These are phyloP conservation scores for Centropyge bicolor DNA, from an alignment of 2,797 vertebrate genomes.

Conservation along the genomic window DNA sequence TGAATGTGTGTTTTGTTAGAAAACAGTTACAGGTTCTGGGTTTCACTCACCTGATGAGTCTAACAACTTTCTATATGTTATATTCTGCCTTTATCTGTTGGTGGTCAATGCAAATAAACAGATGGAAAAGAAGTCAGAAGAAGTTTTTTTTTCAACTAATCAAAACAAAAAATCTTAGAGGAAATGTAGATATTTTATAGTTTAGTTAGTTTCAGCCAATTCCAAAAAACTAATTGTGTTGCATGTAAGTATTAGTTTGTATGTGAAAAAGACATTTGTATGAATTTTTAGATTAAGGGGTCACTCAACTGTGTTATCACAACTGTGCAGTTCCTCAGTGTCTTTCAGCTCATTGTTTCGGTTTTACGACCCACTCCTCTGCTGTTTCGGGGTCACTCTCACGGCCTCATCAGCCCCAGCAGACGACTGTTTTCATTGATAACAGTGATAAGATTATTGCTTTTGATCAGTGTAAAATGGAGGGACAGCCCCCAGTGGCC, in stretches of 20 bases:
- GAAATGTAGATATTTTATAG: not conserved
- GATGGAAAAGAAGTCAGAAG: not conserved
- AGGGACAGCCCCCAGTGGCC: too few species aligned
- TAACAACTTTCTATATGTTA: slow-evolving; percentile 26
- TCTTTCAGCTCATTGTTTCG: not conserved
- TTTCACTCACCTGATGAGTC: slow-evolving; percentile 30
- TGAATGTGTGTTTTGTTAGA: slow-evolving; percentile 28
- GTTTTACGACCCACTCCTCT: not conserved
- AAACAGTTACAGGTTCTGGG: not conserved
- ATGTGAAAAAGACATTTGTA: too few species aligned
- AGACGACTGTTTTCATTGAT: too few species aligned
- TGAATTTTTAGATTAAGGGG: not conserved
- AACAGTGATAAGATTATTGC: too few species aligned
- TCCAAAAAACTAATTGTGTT: not conserved
- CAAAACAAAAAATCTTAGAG: not conserved
- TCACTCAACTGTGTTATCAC: not conserved
- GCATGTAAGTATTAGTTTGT: not conserved
- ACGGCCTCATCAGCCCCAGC: too few species aligned
- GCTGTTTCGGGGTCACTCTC: too few species aligned
- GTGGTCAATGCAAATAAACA: slow-evolving; percentile 44
- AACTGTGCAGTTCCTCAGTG: not conserved
- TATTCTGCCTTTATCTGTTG: slow-evolving; percentile 30
- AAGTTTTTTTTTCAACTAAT: not conserved
- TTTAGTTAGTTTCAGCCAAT: too few species aligned
- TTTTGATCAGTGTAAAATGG: too few species aligned